Base-by-base conservation (phyloP, 2,888 invertebrate species). In the Pemphredon lugubris region DNA sequence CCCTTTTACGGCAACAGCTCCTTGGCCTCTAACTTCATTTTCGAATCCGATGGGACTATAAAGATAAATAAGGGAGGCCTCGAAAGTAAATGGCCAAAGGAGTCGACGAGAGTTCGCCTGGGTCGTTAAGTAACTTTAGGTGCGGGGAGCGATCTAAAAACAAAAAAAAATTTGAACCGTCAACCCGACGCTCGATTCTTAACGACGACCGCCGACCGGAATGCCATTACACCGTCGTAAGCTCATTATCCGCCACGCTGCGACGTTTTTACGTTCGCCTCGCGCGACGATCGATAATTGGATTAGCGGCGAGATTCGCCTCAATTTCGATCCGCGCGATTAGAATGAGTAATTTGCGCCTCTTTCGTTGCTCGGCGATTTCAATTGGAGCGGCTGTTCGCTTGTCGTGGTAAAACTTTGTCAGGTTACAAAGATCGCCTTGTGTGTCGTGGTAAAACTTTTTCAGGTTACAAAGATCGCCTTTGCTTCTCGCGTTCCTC, bases 31-130 rank as follows among this genome's bases (percentile, higher is more conserved):
- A 58, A 44, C 61, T 66, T 42, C 63, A 50, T 72, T 80, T 73
- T 73, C 78, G 55, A 80, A 80, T 81, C 79, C 79, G 73, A 66
- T 70, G 79, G 70, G 73, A 67, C 69, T 50, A 63, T 77, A 75
- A 73, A 81, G 75, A 75, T 81, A 75, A 81, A 81, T 75, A 73
- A 78, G 64, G 44, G 66, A 65, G 66, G 54, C 60, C n/a, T 51
- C 58, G 61, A 55, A 58, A 53, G 67, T 45, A 61, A 76, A 78
- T 51, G 55, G 59, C 32, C 45, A 48, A 42, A 14, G 32, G 39
- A 32, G 18, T 45, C 26, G 40, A 42, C 42, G 45, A 48, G n/a
- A n/a, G n/a, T n/a, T 42, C 44, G 54, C 55, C 61, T 61, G 55
- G 47, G 26, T 66, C 48, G 60, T 79, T 67, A 70, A 70, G 61